Base-by-base conservation (phyloP, 2,797 vertebrate genomes). In the Lithobates pipiens region DNA sequence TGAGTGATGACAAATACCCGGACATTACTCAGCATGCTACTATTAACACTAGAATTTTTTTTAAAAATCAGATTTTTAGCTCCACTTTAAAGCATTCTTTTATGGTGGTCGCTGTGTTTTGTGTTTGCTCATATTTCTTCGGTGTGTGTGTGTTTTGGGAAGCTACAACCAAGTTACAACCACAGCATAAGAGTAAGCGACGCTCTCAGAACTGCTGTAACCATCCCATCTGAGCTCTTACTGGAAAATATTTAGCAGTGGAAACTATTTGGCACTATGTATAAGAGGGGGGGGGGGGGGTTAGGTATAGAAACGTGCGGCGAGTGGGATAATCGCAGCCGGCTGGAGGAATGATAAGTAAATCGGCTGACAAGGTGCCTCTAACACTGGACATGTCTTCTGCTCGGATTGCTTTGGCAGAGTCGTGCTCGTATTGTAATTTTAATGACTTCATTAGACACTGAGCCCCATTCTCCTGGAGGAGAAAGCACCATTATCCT, bases 171-270 rank as follows among this genome's bases (percentile, higher is more conserved):
- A 15, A 3, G 27, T 29, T 18, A 13, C 50, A 36, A 36, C 34
- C 34, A 7, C 34, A 11, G 46, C 46, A 16, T 16, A 36, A n/a
- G 67, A 36, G 50, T 25, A 57, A 80, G 68, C 39, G 79, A 36
- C 21, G 32, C n/a, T 80, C 69, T 63, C 18, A 34, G 54, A 67
- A 44, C 10, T 63, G 74, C 42, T 86, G 85, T 77, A 71, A 86
- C 46, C 18, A 76, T 82, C 75, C 65, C 23, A 21, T 63, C 50
- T 73, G 42, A 21, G 75, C 75, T 46, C 74, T 74, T 73, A 71
- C 80, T 82, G 85, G 85, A 81, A 86, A 86, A 78, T 82, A 77
- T 86, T 81, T 82, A 68, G 79, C 80, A 86, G 75, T 86, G 85
- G 85, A 86, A 86, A 86, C 80, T 86, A 86, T 86, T 82, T 86